phyloP scores from a whole-genome alignment of 2,113 vertebrate species.

The Myiozetetes cayanensis region DNA sequence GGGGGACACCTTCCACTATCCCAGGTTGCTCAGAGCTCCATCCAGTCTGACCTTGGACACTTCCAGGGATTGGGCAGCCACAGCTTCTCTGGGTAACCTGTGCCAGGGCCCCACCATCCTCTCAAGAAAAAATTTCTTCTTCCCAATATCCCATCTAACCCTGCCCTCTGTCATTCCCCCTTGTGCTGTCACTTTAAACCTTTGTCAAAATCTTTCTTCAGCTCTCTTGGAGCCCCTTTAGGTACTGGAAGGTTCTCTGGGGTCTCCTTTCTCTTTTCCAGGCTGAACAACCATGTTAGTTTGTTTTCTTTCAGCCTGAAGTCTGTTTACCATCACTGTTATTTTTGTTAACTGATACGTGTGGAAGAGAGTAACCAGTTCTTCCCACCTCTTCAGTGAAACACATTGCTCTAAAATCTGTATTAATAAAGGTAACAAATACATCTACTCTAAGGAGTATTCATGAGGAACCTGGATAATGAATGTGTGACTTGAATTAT shows the following conservation, averaged over 20 bases:
- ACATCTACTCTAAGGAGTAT: neutral
- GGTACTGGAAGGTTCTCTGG: neutral
- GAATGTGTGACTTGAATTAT: neutral
- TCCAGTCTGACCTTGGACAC: neutral
- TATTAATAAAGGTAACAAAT: neutral
- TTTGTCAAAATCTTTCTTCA: neutral
- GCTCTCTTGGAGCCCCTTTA: neutral
- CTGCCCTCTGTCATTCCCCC: neutral
- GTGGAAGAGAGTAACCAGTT: neutral
- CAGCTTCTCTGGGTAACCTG: neutral
- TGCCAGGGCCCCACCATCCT: neutral
- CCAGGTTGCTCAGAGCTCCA: rapidly evolving
- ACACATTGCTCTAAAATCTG: neutral
- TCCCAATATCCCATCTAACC: neutral
- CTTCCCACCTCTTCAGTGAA: neutral
- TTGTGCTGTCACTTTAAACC: neutral
- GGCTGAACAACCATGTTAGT: neutral
- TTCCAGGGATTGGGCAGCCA: neutral
- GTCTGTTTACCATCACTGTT: neutral
- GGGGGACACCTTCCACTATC: neutral
- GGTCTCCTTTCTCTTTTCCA: neutral
- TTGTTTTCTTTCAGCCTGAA: neutral
- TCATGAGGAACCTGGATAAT: neutral
- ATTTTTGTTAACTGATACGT: neutral
- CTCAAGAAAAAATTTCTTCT: neutral